phyloP scores from a whole-genome alignment of 2,113 vertebrate genomes.

The Stercorarius parasiticus region DNA sequence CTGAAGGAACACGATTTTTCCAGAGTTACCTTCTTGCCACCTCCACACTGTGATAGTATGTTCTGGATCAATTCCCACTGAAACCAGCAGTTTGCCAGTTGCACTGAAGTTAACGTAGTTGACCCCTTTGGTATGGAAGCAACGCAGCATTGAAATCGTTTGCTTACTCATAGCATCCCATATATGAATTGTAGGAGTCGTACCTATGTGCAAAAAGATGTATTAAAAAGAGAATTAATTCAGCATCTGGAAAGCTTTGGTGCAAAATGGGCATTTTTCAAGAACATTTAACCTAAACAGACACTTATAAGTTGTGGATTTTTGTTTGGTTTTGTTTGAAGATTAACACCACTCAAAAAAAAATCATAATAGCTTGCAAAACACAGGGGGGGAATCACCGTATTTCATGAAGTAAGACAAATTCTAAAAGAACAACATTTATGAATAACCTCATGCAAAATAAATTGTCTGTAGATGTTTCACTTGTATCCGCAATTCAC shows the following conservation, averaged over 20 bases:
- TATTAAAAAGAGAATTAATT: not conserved
- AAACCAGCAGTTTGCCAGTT: constrained; percentile 93
- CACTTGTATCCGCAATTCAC: constrained; percentile 62
- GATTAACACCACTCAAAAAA: not conserved
- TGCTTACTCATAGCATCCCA: constrained; percentile 96
- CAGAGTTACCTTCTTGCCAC: constrained; percentile 92
- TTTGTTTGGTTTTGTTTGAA: not conserved
- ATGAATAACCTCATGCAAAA: constrained; percentile 41
- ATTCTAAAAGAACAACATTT: not conserved
- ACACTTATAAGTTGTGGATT: not conserved
- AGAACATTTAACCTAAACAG: constrained; percentile 23
- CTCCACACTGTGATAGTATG: constrained; percentile 96
- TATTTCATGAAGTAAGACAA: constrained; percentile 5
- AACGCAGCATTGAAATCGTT: constrained; percentile 94
- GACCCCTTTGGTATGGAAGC: constrained; percentile 90
- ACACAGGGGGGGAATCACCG: not conserved
- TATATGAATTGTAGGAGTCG: constrained; percentile 91
- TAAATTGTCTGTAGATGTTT: constrained; percentile 19
- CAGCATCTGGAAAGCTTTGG: not conserved
- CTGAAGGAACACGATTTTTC: not conserved
- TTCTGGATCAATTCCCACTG: constrained; percentile 92
- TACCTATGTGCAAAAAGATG: constrained; percentile 71
- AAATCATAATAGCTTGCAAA: not conserved
- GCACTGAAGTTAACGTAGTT: constrained; percentile 95
- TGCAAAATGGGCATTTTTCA: not conserved